phyloP scores from a whole-genome alignment of 1,140 invertebrate genomes.

The Pachyrhynchus sulphureomaculatus region DNA sequence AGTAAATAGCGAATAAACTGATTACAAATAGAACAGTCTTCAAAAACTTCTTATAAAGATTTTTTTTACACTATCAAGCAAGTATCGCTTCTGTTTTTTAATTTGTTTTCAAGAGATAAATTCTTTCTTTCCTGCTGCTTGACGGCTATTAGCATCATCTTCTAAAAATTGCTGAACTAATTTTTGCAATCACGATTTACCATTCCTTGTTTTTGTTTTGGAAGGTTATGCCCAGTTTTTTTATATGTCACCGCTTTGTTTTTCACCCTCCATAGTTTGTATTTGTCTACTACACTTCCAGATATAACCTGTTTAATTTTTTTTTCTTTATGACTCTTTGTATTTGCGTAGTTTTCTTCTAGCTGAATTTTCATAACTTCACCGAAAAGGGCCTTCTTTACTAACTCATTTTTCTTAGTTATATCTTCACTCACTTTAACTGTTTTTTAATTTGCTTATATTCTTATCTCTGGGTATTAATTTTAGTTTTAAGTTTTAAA shows the following conservation, averaged over 20 bases:
- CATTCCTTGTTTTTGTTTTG: background rate
- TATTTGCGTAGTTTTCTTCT: conserved; percentile 33
- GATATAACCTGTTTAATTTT: conserved; percentile 20
- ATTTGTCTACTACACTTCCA: too few species aligned
- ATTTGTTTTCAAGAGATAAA: background rate
- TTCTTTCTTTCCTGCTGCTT: background rate
- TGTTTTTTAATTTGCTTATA: conserved; percentile 32
- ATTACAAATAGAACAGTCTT: too few species aligned
- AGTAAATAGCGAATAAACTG: too few species aligned
- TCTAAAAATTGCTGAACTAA: too few species aligned
- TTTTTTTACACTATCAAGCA: too few species aligned
- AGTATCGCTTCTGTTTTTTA: background rate
- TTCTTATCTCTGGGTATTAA: conserved; percentile 37
- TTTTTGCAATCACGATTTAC: background rate
- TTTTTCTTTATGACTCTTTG: conserved; percentile 32
- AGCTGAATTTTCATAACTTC: conserved; percentile 37
- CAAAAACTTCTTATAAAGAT: too few species aligned
- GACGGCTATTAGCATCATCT: too few species aligned
- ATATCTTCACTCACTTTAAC: conserved; percentile 20
- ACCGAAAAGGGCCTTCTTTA: conserved; percentile 35
- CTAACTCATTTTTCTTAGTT: background rate
- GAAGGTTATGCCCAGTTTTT: conserved; percentile 3
- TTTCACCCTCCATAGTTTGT: conserved; percentile 32
- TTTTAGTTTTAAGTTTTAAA: conserved; percentile 23
- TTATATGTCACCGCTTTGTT: conserved; percentile 25